Percentiles rank a stretch among this genome's conserved stretches.
phyloP scores from a whole-genome alignment of 2,797 vertebrate genomes.

The Dipus sagitta region DNA sequence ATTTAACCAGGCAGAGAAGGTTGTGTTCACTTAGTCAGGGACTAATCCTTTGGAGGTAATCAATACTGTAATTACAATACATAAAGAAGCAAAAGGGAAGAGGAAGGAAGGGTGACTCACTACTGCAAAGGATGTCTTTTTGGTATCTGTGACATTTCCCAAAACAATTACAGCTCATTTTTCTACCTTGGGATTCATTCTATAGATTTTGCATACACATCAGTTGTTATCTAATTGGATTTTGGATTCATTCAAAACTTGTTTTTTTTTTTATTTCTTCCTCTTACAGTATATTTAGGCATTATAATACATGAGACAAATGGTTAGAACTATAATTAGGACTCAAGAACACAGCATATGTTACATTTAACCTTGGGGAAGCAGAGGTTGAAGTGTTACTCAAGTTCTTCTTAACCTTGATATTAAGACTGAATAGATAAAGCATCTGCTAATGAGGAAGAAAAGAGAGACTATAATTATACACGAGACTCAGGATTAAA shows the following conservation, averaged over 20 bases:
- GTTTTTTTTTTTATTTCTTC: slow-evolving; percentile 47
- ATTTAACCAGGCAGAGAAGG: slow-evolving; percentile 66
- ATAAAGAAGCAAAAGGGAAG: slow-evolving; percentile 86
- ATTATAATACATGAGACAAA: neutral
- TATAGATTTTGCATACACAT: neutral
- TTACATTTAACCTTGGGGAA: slow-evolving; percentile 1
- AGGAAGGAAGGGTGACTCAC: slow-evolving; percentile 82
- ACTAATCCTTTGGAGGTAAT: slow-evolving; percentile 91
- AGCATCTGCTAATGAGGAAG: neutral
- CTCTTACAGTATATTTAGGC: slow-evolving; percentile 1
- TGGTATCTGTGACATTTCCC: slow-evolving; percentile 85
- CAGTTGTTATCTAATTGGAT: slow-evolving; percentile 49
- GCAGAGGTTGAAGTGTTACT: neutral
- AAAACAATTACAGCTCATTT: slow-evolving; percentile 87
- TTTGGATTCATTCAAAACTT: slow-evolving; percentile 38
- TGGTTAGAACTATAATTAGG: neutral
- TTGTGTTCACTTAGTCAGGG: slow-evolving; percentile 74
- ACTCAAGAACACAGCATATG: neutral
- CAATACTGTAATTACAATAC: slow-evolving; percentile 91
- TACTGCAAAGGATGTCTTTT: slow-evolving; percentile 86
- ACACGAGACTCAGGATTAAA: neutral
- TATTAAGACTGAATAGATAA: neutral
- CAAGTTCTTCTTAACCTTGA: neutral
- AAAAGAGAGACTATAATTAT: neutral
- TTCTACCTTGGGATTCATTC: neutral